Conservation (phyloP, 2,888 invertebrate genomes). For the Gandaritis pyraliata region DNA sequence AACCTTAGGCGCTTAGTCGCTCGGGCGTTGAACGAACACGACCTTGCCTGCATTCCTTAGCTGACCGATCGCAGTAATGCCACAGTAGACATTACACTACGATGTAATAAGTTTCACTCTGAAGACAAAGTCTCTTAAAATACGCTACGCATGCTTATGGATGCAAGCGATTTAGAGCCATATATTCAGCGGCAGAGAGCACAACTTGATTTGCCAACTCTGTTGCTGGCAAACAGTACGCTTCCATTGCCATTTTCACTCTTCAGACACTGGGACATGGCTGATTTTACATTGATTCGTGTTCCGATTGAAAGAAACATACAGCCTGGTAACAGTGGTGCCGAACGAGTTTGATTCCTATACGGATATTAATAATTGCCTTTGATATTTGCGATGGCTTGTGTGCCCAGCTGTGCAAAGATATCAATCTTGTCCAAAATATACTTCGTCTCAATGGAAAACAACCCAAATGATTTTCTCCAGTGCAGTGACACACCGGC, state of each 20-base stretch:
- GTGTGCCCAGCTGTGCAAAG: constrained; percentile 27
- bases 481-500: constrained; percentile 10
- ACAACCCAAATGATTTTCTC: constrained; percentile 15
- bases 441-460: constrained; percentile 16
- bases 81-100: constrained; percentile 12
- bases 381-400: constrained; percentile 22
- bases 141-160: not conserved
- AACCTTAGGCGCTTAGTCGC: constrained; percentile 57
- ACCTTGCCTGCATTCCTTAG: constrained; percentile 74
- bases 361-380: constrained; percentile 14
- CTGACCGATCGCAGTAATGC: constrained; percentile 27
- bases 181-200: not conserved
- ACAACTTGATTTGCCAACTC: too few species aligned
- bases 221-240: too few species aligned
- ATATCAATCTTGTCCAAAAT: constrained; percentile 20
- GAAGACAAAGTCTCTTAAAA: not conserved
- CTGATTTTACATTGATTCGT: not conserved
- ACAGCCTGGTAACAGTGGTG: not conserved
- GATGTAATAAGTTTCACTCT: constrained; percentile 14
- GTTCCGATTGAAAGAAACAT: too few species aligned
- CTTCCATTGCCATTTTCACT: too few species aligned
- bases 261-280: too few species aligned
- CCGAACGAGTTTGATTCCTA: constrained; percentile 7
- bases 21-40: constrained; percentile 75
- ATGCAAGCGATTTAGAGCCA: not conserved